phyloP scores from a whole-genome alignment of 35 echinoderm and acorn worm genomes.

The Nesometra sesokonis region DNA sequence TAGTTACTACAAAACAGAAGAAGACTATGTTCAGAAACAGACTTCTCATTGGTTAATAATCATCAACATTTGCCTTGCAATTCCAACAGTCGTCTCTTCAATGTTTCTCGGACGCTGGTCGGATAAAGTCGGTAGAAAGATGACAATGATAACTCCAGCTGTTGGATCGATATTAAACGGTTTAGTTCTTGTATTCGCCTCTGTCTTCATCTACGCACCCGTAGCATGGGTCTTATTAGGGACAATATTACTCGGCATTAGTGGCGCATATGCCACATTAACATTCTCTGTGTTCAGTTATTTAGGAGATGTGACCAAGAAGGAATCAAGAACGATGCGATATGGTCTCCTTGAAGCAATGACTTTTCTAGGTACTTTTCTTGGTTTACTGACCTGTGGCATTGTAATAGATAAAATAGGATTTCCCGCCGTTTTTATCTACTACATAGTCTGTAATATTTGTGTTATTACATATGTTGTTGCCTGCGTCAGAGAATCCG shows the following conservation, averaged over 20 bases:
- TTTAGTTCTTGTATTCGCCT: conserved; percentile 41
- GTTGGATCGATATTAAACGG: conserved; percentile 61
- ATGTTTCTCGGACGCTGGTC: conserved; percentile 88
- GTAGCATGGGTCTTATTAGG: conserved; percentile 61
- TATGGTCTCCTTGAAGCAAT: conserved; percentile 86
- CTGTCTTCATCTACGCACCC: conserved; percentile 37
- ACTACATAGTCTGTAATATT: conserved; percentile 49
- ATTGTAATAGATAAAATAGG: conserved; percentile 72
- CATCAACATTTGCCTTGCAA: conserved; percentile 56
- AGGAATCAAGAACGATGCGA: conserved; percentile 47
- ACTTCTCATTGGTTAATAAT: conserved; percentile 87
- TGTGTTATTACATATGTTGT: conserved; percentile 47
- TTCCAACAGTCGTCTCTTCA: conserved; percentile 55
- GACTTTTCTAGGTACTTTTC: conserved; percentile 78
- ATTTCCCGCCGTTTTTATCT: conserved; percentile 68
- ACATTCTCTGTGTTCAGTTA: conserved; percentile 84
- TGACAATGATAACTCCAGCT: conserved; percentile 50
- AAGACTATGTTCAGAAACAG: conserved; percentile 33
- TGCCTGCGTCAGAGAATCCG: conserved; percentile 65
- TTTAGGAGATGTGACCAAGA: conserved; percentile 68
- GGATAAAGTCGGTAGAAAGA: conserved; percentile 61
- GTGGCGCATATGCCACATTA: conserved; percentile 56
- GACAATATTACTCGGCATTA: conserved; percentile 43
- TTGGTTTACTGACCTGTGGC: conserved; percentile 66
- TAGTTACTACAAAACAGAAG: conserved; percentile 29